Base-by-base conservation (phyloP, 1,140 invertebrate species). In the Drosophila hydei region DNA sequence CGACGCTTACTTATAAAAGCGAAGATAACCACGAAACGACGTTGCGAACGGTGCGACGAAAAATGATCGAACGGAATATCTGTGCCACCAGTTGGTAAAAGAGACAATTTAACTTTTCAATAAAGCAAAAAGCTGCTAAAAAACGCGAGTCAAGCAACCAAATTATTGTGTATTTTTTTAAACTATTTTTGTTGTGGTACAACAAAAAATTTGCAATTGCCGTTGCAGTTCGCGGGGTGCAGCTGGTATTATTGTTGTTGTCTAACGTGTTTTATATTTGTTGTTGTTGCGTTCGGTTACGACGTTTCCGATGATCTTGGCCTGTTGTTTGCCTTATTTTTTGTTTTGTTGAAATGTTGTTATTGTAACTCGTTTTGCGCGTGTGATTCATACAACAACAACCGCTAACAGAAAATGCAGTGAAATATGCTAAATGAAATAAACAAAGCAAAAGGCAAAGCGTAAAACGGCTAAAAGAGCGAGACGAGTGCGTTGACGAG, bases 321-420 rank as follows among this genome's bases (percentile, higher is more conserved):
- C 71, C 75, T 38, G 64, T 74, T 77, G 47, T 56, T 54, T 33
- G 61, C 51, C 59, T 30, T 45, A 30, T 54, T 62, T 65, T 65
- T 59, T 12, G 16, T 63, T 40, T 40, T 79, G 59, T 61, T 68
- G 23, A 65, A 27, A 58, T 63, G 60, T 65, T 71, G 60, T 85
- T 69, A 50, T 71, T 81, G 74, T 75, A 87, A 87, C 75, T 88
- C 67, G 81, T 85, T 84, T 84, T 71, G 77, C 74, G 80, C 77
- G 80, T 87, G 74, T 85, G 80, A 80, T 77, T 87, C 80, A 80
- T 85, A 72, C 74, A 70, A 56, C 55, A 84, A 77, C 40, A 74
- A 79, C 72, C 63, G 59, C 38, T 55, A 50, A 16, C 30, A 50
- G 21, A 38, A 56, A 71, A 47, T 47, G 63, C 65, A 70, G 75